Evolutionary conservation across 2,797 vertebrate species (phyloP).

Genomic region (Neosalanx taihuensis): DNA sequence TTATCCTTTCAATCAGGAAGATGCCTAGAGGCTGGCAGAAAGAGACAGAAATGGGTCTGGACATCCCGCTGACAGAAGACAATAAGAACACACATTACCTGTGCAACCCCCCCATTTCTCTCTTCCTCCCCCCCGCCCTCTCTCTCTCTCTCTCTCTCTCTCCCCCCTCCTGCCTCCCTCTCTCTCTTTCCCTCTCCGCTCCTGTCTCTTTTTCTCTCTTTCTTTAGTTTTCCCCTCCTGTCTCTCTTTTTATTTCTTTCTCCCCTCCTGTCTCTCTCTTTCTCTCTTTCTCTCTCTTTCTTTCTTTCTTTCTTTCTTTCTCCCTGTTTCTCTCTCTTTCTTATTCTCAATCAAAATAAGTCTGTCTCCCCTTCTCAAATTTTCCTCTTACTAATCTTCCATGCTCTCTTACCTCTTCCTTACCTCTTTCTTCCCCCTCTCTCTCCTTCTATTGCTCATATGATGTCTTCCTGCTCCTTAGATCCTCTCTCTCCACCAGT

Average conservation of each 20-base stretch:
- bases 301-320: not conserved
- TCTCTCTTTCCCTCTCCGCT: too few relatives aligned
- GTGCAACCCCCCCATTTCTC: not conserved
- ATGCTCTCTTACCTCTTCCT: slow-evolving; percentile 41
- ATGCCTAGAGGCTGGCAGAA: not conserved
- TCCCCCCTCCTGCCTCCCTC: not conserved
- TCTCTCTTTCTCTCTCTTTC: not conserved
- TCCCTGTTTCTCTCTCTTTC: not conserved
- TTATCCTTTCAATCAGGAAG: slow-evolving; percentile 5
- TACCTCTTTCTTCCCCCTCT: slow-evolving; percentile 7
- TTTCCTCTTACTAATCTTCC: slow-evolving; percentile 16
- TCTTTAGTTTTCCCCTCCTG: not conserved
- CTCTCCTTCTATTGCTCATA: not conserved
- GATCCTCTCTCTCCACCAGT: slow-evolving; percentile 33
- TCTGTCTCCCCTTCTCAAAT: not conserved
- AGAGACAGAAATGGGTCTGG: slow-evolving; percentile 2
- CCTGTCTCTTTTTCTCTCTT: not conserved
- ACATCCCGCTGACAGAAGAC: slow-evolving; percentile 9
- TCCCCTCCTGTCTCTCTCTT: too few relatives aligned
- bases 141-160: too few relatives aligned
- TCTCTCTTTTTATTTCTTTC: not conserved
- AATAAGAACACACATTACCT: slow-evolving; percentile 10
- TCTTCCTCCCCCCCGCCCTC: not conserved
- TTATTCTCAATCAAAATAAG: not conserved
- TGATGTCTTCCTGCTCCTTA: not conserved